phyloP scores from a whole-genome alignment of 2,797 vertebrate genomes.

The Spheniscus humboldti region DNA sequence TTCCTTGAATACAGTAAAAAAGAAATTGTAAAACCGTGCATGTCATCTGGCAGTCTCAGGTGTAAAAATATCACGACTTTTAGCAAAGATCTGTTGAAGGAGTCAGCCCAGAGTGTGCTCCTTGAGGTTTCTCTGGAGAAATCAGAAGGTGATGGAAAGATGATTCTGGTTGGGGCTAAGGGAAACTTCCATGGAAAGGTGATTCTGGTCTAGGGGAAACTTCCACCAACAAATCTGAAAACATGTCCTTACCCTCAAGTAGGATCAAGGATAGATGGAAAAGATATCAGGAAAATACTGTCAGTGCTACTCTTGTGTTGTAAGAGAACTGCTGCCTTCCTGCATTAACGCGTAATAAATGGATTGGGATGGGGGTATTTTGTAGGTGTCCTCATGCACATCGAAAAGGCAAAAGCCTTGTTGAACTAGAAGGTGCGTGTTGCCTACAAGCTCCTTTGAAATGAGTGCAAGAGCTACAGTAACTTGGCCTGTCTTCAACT shows the following conservation, averaged over 20 bases:
- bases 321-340: background rate
- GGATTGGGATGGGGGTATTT: background rate
- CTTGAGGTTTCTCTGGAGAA: background rate
- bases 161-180: background rate
- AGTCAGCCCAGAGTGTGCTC: background rate
- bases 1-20: background rate
- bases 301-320: background rate
- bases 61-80: background rate
- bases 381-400: background rate
- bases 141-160: background rate
- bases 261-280: background rate
- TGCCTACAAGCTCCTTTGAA: background rate
- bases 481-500: accelerated
- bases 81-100: background rate
- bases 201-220: background rate
- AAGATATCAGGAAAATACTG: background rate
- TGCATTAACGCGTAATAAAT: background rate
- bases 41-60: background rate
- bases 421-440: accelerated
- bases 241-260: background rate
- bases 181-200: background rate
- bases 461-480: background rate
- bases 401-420: background rate
- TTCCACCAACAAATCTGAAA: background rate
- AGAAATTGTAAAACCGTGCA: background rate